Percentiles rank a stretch among this genome's conserved stretches.
phyloP scores from a whole-genome alignment of 2,113 vertebrate genomes.

The Eulemur macaco region DNA sequence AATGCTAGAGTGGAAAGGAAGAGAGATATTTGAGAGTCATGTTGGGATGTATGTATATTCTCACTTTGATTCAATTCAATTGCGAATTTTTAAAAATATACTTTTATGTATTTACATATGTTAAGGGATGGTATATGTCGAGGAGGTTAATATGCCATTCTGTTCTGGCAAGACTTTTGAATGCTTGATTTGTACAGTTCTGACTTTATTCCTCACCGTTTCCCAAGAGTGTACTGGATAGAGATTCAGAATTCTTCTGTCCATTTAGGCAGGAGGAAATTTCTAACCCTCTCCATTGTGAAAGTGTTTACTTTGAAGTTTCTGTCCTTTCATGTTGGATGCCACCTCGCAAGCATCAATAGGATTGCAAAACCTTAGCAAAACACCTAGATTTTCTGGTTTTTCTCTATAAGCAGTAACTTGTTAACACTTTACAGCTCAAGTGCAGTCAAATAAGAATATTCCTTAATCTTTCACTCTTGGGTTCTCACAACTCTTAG shows the following conservation, averaged over 20 bases:
- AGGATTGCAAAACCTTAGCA: background rate
- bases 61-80: constrained; percentile 22
- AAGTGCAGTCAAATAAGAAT: background rate
- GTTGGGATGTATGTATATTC: background rate
- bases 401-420: background rate
- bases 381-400: background rate
- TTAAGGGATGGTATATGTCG: background rate
- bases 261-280: background rate
- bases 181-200: background rate
- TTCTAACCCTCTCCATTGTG: no score
- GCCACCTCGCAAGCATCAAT: background rate
- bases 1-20: background rate
- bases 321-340: background rate
- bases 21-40: background rate
- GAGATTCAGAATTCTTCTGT: background rate
- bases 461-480: background rate
- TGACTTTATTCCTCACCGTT: background rate
- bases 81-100: background rate
- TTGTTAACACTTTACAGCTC: constrained; percentile 27
- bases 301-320: no score
- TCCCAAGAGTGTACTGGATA: background rate
- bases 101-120: background rate
- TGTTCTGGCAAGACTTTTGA: background rate
- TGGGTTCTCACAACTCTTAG: background rate
- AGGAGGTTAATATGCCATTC: background rate